Percentiles rank a stretch among this genome's conserved stretches.
Conservation (phyloP, 1,140 invertebrate species). For the Euschistus heros region DNA sequence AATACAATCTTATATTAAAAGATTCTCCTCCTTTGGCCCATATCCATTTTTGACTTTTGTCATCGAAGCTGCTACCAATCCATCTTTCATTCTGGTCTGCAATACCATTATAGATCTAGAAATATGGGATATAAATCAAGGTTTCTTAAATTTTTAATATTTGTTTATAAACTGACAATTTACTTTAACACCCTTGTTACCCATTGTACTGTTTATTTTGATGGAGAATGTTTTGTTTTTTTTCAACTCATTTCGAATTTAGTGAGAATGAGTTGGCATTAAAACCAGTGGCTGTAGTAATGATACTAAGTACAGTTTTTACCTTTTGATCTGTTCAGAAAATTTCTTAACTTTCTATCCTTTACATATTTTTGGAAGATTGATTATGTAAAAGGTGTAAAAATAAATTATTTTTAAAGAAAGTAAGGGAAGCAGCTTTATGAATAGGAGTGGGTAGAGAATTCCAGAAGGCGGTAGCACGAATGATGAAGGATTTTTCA, state of each 20-base stretch:
- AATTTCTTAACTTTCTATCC: slow-evolving; percentile 52
- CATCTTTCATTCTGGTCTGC: slow-evolving; percentile 43
- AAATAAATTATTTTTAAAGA: too few species aligned
- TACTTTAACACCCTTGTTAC: too few species aligned
- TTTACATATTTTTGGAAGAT: too few species aligned
- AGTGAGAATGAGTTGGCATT: neutral
- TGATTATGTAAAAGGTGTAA: too few species aligned
- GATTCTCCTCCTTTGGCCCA: slow-evolving; percentile 57
- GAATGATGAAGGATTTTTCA: too few species aligned
- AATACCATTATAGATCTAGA: slow-evolving; percentile 12
- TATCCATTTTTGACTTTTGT: slow-evolving; percentile 50
- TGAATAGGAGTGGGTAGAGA: too few species aligned
- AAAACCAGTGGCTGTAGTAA: neutral
- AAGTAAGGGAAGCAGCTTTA: too few species aligned
- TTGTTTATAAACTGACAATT: neutral
- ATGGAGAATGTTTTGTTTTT: neutral
- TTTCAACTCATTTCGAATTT: neutral
- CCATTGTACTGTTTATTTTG: neutral
- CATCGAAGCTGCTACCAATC: slow-evolving; percentile 65
- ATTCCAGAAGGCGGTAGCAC: too few species aligned
- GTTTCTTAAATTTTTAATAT: neutral
- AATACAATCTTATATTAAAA: too few species aligned
- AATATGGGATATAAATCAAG: too few species aligned
- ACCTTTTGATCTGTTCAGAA: slow-evolving; percentile 45
- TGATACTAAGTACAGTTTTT: neutral